phyloP scores from a whole-genome alignment of 2,888 invertebrate species.

The Caenorhabditis sulstoni region DNA sequence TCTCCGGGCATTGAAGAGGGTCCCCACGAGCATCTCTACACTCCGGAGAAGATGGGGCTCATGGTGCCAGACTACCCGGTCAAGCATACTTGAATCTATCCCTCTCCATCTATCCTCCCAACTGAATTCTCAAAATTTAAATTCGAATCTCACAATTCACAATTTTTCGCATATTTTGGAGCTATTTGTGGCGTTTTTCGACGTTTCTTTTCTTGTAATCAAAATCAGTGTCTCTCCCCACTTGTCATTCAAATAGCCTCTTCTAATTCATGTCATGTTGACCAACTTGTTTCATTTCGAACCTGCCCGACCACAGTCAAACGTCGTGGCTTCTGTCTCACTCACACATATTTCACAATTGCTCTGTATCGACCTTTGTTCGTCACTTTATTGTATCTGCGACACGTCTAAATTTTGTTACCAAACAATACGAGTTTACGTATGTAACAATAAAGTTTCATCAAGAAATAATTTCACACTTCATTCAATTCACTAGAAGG shows the following conservation, averaged over 20 bases:
- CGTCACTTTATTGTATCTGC: constrained; percentile 14
- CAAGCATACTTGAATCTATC: constrained; percentile 46
- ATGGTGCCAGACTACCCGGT: constrained; percentile 67
- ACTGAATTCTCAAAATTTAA: constrained; percentile 49
- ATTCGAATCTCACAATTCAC: constrained; percentile 52
- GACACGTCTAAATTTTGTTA: constrained; percentile 43
- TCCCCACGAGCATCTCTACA: constrained; percentile 66
- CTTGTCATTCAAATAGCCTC: constrained; percentile 33
- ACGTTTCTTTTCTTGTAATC: constrained; percentile 12
- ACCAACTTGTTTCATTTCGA: constrained; percentile 27
- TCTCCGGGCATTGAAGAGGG: constrained; percentile 72
- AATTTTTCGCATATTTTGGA: constrained; percentile 13
- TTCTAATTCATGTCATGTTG: constrained; percentile 39
- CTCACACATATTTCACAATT: not conserved
- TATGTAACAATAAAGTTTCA: constrained; percentile 49
- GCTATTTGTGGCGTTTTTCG: not conserved
- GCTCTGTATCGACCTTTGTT: not conserved
- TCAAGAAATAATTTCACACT: not conserved
- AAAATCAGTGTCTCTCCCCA: not conserved
- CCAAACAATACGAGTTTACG: constrained; percentile 57
- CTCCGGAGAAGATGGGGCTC: constrained; percentile 64
- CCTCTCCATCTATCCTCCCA: constrained; percentile 14
- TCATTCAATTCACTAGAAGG: not conserved
- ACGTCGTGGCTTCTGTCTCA: not conserved
- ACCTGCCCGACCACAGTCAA: not conserved